Evolutionary conservation across 35 echinoderm and acorn worm genomes (phyloP).

Genomic region (Antedon bifida): DNA sequence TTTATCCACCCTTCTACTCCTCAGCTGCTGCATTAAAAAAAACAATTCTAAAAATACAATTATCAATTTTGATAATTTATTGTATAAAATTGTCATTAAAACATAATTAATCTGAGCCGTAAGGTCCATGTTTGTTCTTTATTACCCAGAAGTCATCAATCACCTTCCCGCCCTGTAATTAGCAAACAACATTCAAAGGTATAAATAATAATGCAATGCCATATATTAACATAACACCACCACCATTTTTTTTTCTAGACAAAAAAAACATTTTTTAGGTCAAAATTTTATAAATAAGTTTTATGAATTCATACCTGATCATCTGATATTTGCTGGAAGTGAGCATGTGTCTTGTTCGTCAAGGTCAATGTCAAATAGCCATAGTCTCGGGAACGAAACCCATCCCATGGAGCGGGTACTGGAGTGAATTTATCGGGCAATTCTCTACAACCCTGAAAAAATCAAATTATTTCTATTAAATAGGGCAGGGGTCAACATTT

Average conservation of each 20-base stretch:
- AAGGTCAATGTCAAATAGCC: slow-evolving; percentile 53
- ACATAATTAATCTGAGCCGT: slow-evolving; percentile 34
- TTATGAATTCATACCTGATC: slow-evolving; percentile 57
- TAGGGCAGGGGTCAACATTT: neutral
- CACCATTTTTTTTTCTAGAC: too few relatives aligned
- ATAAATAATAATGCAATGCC: too few relatives aligned
- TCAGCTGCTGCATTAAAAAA: too few relatives aligned
- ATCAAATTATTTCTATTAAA: neutral
- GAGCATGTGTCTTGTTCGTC: slow-evolving; percentile 42
- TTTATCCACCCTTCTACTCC: too few relatives aligned
- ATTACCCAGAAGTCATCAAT: slow-evolving; percentile 73
- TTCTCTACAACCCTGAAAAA: slow-evolving; percentile 51
- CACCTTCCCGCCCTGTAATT: slow-evolving; percentile 54
- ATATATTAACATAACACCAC: too few relatives aligned
- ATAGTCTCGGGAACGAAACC: slow-evolving; percentile 58
- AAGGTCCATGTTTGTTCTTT: slow-evolving; percentile 67
- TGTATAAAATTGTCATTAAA: too few relatives aligned
- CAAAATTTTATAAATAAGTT: too few relatives aligned
- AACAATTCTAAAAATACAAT: too few relatives aligned
- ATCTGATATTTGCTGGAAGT: slow-evolving; percentile 63
- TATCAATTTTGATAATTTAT: too few relatives aligned
- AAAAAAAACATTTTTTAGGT: too few relatives aligned
- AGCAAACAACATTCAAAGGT: neutral
- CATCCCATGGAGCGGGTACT: slow-evolving; percentile 20
- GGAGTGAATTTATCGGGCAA: slow-evolving; percentile 27